Evolutionary conservation across 1,140 invertebrate genomes (phyloP), one percentile per base, ranked within the genome.

Genomic region (Drosophila lacteicornis): DNA sequence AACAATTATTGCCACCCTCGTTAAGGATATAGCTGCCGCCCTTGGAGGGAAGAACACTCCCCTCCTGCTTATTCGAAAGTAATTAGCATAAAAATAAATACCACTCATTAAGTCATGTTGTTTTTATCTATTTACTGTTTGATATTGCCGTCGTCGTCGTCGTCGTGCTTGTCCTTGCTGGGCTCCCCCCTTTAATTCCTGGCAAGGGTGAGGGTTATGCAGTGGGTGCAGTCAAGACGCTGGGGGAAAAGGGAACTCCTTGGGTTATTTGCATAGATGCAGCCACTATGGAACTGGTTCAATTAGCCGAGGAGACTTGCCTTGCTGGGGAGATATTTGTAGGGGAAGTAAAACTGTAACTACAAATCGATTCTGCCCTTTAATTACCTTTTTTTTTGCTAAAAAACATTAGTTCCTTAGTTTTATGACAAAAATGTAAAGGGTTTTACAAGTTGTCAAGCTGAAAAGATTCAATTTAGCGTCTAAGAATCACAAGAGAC

Each of bases 41-140:
- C 5, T 36, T 27, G 15, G 1, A 27, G 0, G 45, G 45, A 13
- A 17, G 25, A 9, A 11, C 46, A 22, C 19, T 22, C 30, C 46
- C 25, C 43, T 53, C 33, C 57, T 73, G 55, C 85, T 81, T 90
- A 88, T 88, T 88, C 85, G 70, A 90, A 88, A 88, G 84, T 88
- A 88, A 88, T 88, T 88, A 88, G 84, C 84, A 88, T 88, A 88
- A 88, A 90, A 88, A 88, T 90, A 88, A 88, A 88, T 88, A 88
- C 84, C 84, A 84, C 84, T 88, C 85, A 90, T 88, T 88, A 84
- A 88, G 84, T 88, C 84, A 88, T 90, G 84, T 90, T 88, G 84
- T 88, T 87, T 87, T 88, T 87, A 88, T 87, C 84, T 87, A 84
- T 87, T 87, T 83, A 75, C 77, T 70, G 69, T 83, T 87, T 87